Base-by-base conservation (phyloP, 2,888 invertebrate species). In the Mesopsocus fuscifrons region DNA sequence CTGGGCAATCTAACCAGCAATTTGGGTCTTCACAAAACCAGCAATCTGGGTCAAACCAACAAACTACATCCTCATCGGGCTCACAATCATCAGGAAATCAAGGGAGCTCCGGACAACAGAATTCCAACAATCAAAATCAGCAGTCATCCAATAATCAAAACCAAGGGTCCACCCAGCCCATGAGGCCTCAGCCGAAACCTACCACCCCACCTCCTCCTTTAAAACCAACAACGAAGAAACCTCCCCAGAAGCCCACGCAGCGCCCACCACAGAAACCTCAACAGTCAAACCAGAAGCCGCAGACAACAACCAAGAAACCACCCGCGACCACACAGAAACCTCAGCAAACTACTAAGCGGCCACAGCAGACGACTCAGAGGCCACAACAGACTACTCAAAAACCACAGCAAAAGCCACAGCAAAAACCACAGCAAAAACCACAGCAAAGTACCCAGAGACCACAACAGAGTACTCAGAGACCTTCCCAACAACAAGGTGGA, bases 1-100 rank as follows among this genome's bases (percentile, higher is more conserved):
- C 44, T 11, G 43, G 35, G 35, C 46, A 44, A 42, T 41, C 34
- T 0, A 41, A 32, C 5, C 46, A 41, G 13, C 47, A 48, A 40
- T 44, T 46, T 13, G 44, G 45, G 9, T 26, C 44, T 8, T 9
- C 38, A 38, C 20, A 16, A 20, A 38, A 5, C 16, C 38, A 38
- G 38, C 16, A 38, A 16, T 38, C 38, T 5, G 30, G 16, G n/a
- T 38, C 38, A 16, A 26, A 26, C 26, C 6, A 11, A 15, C 33
- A 44, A 44, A 13, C 17, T 6, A 13, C 17, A 17, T 18, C 6
- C 4, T 17, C 20, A 9, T 34, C 34, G 15, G 15, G 16, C 18
- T 38, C 38, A 18, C 16, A 38, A 5, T 13, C 16, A 5, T 15
- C 38, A 3, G 38, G 38, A 9, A 9, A 6, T 5, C 38, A 38